Evolutionary conservation across 92 coral and sea anemone species (phyloP), one percentile per base, ranked within the genome.

Genomic region (Hydrozoanthus gracilis): DNA sequence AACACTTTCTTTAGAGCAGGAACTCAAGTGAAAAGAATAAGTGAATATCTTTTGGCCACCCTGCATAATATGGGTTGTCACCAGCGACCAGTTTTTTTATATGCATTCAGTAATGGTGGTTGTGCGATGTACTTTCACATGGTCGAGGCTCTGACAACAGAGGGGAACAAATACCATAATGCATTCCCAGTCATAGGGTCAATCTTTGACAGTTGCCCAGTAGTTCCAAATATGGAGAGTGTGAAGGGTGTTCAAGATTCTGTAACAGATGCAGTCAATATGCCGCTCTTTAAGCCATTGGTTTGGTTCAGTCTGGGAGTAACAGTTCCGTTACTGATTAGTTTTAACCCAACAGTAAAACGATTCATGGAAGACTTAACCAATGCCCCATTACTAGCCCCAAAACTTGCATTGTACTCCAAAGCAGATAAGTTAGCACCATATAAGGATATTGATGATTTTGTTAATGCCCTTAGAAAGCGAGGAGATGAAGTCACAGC

Each of bases 151-250:
- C 64, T 94, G 48, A 88, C 91, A 20, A 86, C 88, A 58, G 84
- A 86, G 2, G 86, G 80, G 0, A 84, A 76, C 14, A 84, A 54
- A 55, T 86, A 83, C 86, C 88, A 83, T 71, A 89, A 78, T 76
- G 86, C 91, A 75, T 55, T 93, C 51, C 89, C 88, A 71, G 90
- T 96, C 20, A 91, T 84, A 4, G 99, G 99, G 15, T 83, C 98
- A 70, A 95, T 96, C 46, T 96, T 96, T 90, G 99, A 96, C 82
- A 96, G 99, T 90, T 95, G 98, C 78, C 99, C 99, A 48, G 84
- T 92, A 56, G 83, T 18, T 49, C 96, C 98, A 62, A 88, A 89
- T 52, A 93, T 87, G 14, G 91, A 95, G 73, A 93, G 92, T 88
- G 82, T 96, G 3, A 86, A 73, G 68, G 79, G 78, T 39, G 93